Conservation (phyloP, 2,888 invertebrate species). For the Drosophila buzzatii region DNA sequence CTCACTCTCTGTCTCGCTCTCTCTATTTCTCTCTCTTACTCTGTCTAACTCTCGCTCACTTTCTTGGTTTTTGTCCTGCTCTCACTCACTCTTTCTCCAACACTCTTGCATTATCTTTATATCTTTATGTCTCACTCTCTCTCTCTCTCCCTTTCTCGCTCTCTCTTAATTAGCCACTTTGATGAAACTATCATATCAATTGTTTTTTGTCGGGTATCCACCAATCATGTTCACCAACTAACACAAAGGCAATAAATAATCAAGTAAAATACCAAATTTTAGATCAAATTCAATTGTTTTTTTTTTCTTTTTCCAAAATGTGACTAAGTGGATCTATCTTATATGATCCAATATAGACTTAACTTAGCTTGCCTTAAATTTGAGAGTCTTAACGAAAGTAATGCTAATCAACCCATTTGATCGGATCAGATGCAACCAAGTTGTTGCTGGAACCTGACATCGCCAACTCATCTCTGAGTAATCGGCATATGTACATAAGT, state of each 20-base stretch:
- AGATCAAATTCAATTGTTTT: conserved; percentile 14
- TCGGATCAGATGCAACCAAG: neutral
- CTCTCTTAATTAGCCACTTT: neutral
- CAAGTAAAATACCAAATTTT: conserved; percentile 11
- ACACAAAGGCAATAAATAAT: neutral
- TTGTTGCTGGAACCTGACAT: neutral
- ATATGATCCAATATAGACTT: too few species aligned
- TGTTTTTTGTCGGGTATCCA: conserved; percentile 33
- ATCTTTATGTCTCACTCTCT: neutral
- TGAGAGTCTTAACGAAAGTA: too few species aligned
- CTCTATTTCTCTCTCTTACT: neutral
- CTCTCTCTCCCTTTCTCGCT: neutral
- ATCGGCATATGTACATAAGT: too few species aligned
- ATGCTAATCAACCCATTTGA: too few species aligned
- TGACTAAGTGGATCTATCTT: neutral
- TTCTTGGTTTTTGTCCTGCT: neutral
- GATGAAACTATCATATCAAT: neutral
- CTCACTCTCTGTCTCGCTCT: neutral
- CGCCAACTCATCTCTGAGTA: too few species aligned
- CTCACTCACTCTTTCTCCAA: too few species aligned
- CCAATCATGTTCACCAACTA: conserved; percentile 20
- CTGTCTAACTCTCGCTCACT: neutral
- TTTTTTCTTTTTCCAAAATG: neutral
- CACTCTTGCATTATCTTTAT: neutral
- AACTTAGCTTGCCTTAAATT: neutral